These are phyloP conservation scores for Corythoichthys intestinalis DNA, from an alignment of 2,113 vertebrate genomes.

Conservation along the genomic window DNA sequence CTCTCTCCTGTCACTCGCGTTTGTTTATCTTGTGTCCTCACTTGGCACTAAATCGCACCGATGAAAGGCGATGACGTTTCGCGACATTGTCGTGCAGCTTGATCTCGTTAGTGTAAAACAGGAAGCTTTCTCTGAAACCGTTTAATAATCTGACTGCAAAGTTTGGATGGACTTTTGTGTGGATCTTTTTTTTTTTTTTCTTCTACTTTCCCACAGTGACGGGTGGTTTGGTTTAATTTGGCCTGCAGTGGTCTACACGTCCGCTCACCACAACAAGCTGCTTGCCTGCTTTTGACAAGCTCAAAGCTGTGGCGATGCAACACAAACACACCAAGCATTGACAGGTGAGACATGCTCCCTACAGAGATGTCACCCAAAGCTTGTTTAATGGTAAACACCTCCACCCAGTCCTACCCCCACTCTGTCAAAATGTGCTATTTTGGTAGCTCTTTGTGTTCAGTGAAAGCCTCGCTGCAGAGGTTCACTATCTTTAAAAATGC, in stretches of 20 bases:
- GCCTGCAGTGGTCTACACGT: conserved; percentile 24
- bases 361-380: conserved; percentile 50
- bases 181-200: neutral
- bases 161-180: conserved; percentile 5
- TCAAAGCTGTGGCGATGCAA: conserved; percentile 33
- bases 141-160: conserved; percentile 1
- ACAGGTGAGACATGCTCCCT: conserved; percentile 53
- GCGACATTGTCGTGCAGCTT: conserved; percentile 9
- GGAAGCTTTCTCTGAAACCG: neutral
- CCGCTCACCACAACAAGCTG: conserved; percentile 15
- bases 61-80: conserved; percentile 12
- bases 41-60: conserved; percentile 33
- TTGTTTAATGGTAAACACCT: conserved; percentile 58
- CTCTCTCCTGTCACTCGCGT: conserved; percentile 32
- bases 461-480: conserved; percentile 13
- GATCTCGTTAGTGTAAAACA: conserved; percentile 1
- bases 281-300: conserved; percentile 18
- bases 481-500: conserved; percentile 13
- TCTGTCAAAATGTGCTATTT: conserved; percentile 27
- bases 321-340: conserved; percentile 46
- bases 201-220: conserved; percentile 2
- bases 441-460: conserved; percentile 21
- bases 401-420: conserved; percentile 30
- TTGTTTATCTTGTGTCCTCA: conserved; percentile 19
- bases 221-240: conserved; percentile 30